phyloP scores from a whole-genome alignment of 2,888 invertebrate genomes.

The Callyntrura sp. region DNA sequence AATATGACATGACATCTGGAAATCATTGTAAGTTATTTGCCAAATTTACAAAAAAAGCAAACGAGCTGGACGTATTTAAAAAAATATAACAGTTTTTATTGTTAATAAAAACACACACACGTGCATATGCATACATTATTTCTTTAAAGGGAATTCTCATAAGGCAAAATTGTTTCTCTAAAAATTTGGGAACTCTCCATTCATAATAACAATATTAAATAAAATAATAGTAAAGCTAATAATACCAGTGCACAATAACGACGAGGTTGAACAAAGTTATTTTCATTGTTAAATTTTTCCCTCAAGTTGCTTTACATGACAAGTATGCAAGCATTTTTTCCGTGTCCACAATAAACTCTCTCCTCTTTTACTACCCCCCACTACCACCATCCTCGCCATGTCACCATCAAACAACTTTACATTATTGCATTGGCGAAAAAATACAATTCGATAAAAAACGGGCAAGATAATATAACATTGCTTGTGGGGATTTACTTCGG shows the following conservation, averaged over 20 bases:
- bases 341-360: too few relatives aligned
- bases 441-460: slow-evolving; percentile 34
- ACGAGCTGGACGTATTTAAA: too few relatives aligned
- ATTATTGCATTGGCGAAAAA: slow-evolving; percentile 63
- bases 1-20: too few relatives aligned
- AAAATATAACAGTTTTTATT: too few relatives aligned
- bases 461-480: slow-evolving; percentile 59
- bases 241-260: too few relatives aligned
- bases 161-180: too few relatives aligned
- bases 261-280: neutral
- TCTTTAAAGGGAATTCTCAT: neutral
- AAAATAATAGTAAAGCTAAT: neutral
- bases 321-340: too few relatives aligned
- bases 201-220: neutral
- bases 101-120: neutral
- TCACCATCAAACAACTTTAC: neutral
- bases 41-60: too few relatives aligned
- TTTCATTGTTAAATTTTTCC: slow-evolving; percentile 30
- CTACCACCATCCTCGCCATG: too few relatives aligned
- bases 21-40: too few relatives aligned
- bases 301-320: too few relatives aligned
- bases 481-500: slow-evolving; percentile 57
- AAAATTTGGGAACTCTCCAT: too few relatives aligned
- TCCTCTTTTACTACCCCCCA: neutral
- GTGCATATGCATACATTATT: neutral